phyloP scores from a whole-genome alignment of 2,113 vertebrate genomes.

The Dicentrarchus labrax region DNA sequence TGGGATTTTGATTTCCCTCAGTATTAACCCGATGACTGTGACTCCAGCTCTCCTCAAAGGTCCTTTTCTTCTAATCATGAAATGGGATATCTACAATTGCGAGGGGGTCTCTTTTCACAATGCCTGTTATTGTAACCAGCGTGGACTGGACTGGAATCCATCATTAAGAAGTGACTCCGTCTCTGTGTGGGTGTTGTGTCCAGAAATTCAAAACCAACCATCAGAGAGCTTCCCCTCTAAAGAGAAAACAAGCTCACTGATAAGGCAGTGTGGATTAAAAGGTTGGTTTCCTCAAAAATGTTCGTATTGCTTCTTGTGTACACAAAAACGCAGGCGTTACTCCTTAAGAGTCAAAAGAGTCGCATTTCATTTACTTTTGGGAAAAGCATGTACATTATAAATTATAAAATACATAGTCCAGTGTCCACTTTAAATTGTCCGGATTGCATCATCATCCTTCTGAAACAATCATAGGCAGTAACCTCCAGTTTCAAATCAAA shows the following conservation, averaged over 20 bases:
- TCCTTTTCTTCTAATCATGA: conserved; percentile 62
- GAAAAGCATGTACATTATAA: conserved; percentile 67
- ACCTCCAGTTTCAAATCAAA: conserved; percentile 77
- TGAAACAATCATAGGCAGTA: conserved; percentile 74
- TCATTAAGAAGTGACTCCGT: conserved; percentile 62
- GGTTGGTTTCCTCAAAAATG: conserved; percentile 28
- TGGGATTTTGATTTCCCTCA: conserved; percentile 64
- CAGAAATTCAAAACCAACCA: conserved; percentile 78
- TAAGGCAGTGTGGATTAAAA: conserved; percentile 75
- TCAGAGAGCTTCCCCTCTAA: conserved; percentile 59
- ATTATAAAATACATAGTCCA: conserved; percentile 79
- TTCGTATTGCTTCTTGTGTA: conserved; percentile 63
- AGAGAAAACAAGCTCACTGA: conserved; percentile 69
- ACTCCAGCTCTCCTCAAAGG: conserved; percentile 58
- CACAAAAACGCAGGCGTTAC: conserved; percentile 44
- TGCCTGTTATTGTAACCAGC: conserved; percentile 74
- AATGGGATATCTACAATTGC: conserved; percentile 75
- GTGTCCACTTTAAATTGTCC: conserved; percentile 72
- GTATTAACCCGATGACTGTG: conserved; percentile 66
- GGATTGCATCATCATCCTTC: conserved; percentile 52
- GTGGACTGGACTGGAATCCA: conserved; percentile 55
- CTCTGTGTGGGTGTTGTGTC: conserved; percentile 68
- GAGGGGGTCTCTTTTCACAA: conserved; percentile 68
- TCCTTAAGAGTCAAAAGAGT: conserved; percentile 49
- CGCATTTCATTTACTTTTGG: conserved; percentile 57